phyloP scores from a whole-genome alignment of 2,113 vertebrate genomes.

The Melanotaenia duboulayi region DNA sequence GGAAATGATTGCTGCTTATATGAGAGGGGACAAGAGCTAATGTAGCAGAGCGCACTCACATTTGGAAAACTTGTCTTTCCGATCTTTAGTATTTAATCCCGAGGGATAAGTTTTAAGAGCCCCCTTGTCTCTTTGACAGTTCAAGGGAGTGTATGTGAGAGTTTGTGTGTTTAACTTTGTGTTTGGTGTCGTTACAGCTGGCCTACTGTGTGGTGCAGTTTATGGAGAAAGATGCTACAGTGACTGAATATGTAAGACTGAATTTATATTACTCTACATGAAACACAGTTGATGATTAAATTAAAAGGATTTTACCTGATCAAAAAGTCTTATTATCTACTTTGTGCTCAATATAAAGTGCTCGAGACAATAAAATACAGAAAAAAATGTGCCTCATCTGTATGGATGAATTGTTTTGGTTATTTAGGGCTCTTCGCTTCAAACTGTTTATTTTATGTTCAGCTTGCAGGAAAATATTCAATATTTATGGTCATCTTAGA shows the following conservation, averaged over 20 bases:
- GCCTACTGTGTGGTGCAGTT: slow-evolving; percentile 95
- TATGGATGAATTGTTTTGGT: background rate
- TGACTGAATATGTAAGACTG: slow-evolving; percentile 90
- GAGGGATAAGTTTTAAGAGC: slow-evolving; percentile 60
- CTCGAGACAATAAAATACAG: too few species aligned
- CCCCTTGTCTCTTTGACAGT: slow-evolving; percentile 59
- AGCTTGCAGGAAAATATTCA: too few species aligned
- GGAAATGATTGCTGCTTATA: slow-evolving; percentile 37
- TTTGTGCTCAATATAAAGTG: background rate
- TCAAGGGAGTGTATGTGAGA: slow-evolving; percentile 23
- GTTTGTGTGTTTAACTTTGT: slow-evolving; percentile 17
- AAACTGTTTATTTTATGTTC: too few species aligned
- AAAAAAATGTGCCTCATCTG: background rate
- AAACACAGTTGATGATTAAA: background rate
- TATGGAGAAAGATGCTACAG: slow-evolving; percentile 92
- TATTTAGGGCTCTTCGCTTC: background rate
- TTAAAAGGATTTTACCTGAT: background rate
- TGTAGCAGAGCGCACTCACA: slow-evolving; percentile 11
- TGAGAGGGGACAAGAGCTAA: slow-evolving; percentile 36
- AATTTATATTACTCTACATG: background rate
- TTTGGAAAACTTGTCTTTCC: slow-evolving; percentile 64
- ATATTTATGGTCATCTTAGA: background rate
- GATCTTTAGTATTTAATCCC: slow-evolving; percentile 63
- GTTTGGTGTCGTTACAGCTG: slow-evolving; percentile 78
- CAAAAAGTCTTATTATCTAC: too few species aligned